phyloP scores from a whole-genome alignment of 2,888 invertebrate genomes.

The Caenorhabditis sp. region DNA sequence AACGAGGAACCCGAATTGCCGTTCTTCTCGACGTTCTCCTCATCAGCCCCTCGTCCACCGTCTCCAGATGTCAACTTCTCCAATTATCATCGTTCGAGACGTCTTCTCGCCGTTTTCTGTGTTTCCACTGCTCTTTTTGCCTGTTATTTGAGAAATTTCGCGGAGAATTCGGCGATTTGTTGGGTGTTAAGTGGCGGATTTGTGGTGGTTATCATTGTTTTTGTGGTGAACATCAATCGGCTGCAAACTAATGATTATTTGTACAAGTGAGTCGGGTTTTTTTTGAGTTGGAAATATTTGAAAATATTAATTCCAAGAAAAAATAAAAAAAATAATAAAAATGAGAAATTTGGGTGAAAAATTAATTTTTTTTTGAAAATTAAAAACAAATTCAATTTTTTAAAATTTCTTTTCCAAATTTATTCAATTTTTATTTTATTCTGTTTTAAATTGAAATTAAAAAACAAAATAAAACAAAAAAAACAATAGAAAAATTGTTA shows the following conservation, averaged over 20 bases:
- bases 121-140: slow-evolving; percentile 19
- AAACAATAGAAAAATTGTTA: too few species aligned
- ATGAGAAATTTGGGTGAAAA: too few species aligned
- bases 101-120: slow-evolving; percentile 32
- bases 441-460: too few species aligned
- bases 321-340: too few species aligned
- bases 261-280: slow-evolving; percentile 47
- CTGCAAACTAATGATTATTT: slow-evolving; percentile 61
- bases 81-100: slow-evolving; percentile 23
- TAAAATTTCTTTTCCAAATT: too few species aligned
- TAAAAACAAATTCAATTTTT: too few species aligned
- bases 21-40: slow-evolving; percentile 45
- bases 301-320: too few species aligned
- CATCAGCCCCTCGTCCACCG: slow-evolving; percentile 31
- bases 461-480: too few species aligned
- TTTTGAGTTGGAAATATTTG: too few species aligned
- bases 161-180: slow-evolving; percentile 20
- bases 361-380: too few species aligned
- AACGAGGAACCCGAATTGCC: slow-evolving; percentile 59
- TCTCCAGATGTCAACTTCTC: slow-evolving; percentile 44
- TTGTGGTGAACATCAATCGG: slow-evolving; percentile 36
- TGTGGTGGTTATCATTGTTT: neutral
- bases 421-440: too few species aligned
- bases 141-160: slow-evolving; percentile 29
- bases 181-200: slow-evolving; percentile 36